A percentile compares a stretch with the other conserved stretches of the same genome.
phyloP scores from a whole-genome alignment of 2,797 vertebrate species.

The Petrocephalus schoutedeni region DNA sequence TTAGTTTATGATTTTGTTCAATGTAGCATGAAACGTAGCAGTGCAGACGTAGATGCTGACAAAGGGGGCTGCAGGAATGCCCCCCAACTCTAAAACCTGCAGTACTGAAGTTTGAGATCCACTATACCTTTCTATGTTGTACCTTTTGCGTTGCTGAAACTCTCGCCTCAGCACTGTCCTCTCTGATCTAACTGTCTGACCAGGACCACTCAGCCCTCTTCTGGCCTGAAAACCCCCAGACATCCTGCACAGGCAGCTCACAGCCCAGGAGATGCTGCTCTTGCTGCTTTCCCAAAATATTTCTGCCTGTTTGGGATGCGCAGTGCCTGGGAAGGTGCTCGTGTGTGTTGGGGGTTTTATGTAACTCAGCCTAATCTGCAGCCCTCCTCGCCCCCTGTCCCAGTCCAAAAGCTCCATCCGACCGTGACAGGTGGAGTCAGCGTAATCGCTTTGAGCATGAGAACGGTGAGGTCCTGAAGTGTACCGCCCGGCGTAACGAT shows the following conservation, averaged over 20 bases:
- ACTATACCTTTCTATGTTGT: not conserved
- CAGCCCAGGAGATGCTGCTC: not conserved
- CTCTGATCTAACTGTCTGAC: not conserved
- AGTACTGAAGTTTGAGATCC: not conserved
- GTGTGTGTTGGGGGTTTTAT: not conserved
- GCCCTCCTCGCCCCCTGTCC: not conserved
- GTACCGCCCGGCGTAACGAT: not conserved
- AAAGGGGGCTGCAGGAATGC: not conserved
- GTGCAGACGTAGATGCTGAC: not conserved
- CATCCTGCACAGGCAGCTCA: not conserved
- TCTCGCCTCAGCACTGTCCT: not conserved
- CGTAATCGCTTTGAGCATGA: conserved; percentile 25
- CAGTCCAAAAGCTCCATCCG: not conserved
- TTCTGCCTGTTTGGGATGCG: not conserved
- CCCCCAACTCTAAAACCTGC: not conserved
- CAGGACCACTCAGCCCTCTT: not conserved
- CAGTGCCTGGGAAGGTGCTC: not conserved
- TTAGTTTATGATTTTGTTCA: not conserved
- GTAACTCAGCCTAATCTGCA: not conserved
- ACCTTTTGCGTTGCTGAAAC: too few species aligned
- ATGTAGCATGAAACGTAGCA: not conserved
- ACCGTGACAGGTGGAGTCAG: conserved; percentile 22
- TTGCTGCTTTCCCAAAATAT: not conserved
- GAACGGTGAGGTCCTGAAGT: conserved; percentile 22
- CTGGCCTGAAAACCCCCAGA: not conserved